Evolutionary conservation across 2,797 vertebrate species (phyloP).

Genomic region (Falco novaeseelandiae): DNA sequence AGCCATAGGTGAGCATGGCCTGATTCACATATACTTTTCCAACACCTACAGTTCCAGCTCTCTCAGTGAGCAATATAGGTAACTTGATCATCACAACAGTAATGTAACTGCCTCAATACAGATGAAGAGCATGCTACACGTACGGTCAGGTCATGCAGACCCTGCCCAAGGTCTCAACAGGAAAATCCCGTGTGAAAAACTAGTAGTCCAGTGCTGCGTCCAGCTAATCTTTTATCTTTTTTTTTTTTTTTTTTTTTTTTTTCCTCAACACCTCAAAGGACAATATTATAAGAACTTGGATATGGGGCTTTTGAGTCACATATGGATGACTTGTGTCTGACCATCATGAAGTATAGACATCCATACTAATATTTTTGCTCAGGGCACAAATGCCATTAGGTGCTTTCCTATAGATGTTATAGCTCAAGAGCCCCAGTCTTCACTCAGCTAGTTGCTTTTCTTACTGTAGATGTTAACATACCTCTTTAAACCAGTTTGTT

Average conservation of each 20-base stretch:
- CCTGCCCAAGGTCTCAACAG: neutral
- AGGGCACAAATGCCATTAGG: neutral
- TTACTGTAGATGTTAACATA: neutral
- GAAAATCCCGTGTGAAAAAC: neutral
- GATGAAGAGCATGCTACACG: neutral
- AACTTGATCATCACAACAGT: neutral
- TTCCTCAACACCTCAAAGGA: neutral
- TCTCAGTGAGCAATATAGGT: neutral
- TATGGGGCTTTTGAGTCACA: neutral
- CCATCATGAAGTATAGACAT: neutral
- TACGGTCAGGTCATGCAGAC: neutral
- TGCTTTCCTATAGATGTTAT: neutral
- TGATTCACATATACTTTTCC: neutral
- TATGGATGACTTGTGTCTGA: neutral
- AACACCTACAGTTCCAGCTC: neutral
- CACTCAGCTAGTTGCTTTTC: neutral
- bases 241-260: neutral
- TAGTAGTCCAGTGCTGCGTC: neutral
- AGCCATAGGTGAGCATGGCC: neutral
- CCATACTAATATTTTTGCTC: neutral
- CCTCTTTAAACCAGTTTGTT: neutral
- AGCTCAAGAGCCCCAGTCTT: neutral
- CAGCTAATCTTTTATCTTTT: neutral
- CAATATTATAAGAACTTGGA: neutral
- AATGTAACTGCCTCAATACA: neutral